Evolutionary conservation across 2,888 invertebrate genomes (phyloP), one percentile per base, ranked within the genome.

Genomic region (Vanessa cardui): DNA sequence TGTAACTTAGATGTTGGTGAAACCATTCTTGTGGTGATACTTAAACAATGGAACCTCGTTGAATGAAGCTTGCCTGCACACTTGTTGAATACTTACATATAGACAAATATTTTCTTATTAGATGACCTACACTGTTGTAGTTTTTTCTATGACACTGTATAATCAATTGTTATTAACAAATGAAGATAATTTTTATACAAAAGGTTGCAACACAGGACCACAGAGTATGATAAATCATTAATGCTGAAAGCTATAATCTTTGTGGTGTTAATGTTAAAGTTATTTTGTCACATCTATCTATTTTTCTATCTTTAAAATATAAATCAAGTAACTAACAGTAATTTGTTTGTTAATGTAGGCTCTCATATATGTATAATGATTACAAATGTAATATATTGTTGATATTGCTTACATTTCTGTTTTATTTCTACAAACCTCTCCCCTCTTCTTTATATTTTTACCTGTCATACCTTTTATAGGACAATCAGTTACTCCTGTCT

Each of bases 361-460:
- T 81, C 77, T 86, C 39, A 39, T 39, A 82, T 85, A 81, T 82
- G 74, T 70, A 69, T 70, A 65, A 79, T 72, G 60, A 80, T 83
- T 85, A 89, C 85, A 85, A 75, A 84, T 83, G 79, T 88, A 88
- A 84, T 86, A 89, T 88, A 91, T 89, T 92, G 92, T 92, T 92
- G 91, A 91, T 83, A 90, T 90, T 92, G 92, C 92, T 91, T 92
- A 87, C 66, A 78, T 73, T 74, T 72, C 82, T 75, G 82, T 89
- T 90, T 91, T 78, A 86, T 86, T 90, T 75, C 4, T 15, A 8
- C 4, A 50, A 50, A 26, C 49, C 12, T n/a, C 6, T 7, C 5
- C 26, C 26, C 4, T 4, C 26, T 49, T 1, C 18, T 49, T 18
- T 49, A 18, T 4, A 6, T 47, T n/a, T n/a, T 18, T 18, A 18